Evolutionary conservation across 2,797 vertebrate species (phyloP), one percentile per base, ranked within the genome.

Genomic region (Hyperoplus lanceolatus): DNA sequence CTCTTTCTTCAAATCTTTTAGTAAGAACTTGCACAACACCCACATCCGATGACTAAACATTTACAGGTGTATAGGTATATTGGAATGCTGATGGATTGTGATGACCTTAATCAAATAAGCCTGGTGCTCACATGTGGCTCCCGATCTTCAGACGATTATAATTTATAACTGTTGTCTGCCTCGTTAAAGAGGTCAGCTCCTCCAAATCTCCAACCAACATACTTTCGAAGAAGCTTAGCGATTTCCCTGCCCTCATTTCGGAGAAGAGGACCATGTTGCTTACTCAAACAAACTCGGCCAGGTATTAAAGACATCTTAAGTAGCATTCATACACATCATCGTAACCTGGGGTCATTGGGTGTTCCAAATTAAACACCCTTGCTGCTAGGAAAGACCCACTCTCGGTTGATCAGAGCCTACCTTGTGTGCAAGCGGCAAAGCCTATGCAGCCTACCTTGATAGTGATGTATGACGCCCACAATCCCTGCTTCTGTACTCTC

Each of bases 201-300:
- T 46, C 54, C 16, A 41, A 21, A 10, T 50, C 60, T 60, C 6
- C 12, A 69, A 42, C 53, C 73, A 16, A 70, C n/a, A 71, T 63
- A 18, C 36, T 16, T 38, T n/a, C 66, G 86, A 86, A 78, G 82
- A 82, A 42, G 88, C 74, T 90, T 84, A 82, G 53, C 3, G 43
- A 59, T 36, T 29, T 50, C 78, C 50, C 14, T 72, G 81, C 67
- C 64, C 78, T 82, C 62, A 3, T 82, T 86, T 43, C 39, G n/a
- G 3, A 12, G 6, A 39, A 38, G 36, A n/a, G 0, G 5, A 51
- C 12, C 6, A 50, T 9, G 38, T 0, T 54, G 36, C 9, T 61
- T 21, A 29, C 29, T 29, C 29, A 29, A 29, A 29, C 29, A 29
- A 29, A 29, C 29, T 29, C 29, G 29, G 29, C 29, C 29, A 29